Percentiles rank a stretch among this genome's conserved stretches.
Conservation (phyloP, 2,797 vertebrate species). For the Pteropus rufus region DNA sequence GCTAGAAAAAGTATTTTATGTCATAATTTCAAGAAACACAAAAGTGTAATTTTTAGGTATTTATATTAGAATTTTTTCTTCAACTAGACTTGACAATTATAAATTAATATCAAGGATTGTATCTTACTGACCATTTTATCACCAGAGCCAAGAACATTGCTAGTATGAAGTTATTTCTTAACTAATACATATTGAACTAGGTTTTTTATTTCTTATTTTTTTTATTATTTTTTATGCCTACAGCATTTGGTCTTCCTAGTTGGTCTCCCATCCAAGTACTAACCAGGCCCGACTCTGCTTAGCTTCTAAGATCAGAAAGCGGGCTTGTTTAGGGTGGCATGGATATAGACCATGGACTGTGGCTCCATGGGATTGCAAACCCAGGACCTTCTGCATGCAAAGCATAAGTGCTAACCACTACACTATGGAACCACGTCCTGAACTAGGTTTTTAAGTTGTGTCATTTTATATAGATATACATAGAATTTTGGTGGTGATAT, state of each 20-base stretch:
- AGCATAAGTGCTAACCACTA: no score
- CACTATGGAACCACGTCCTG: neutral
- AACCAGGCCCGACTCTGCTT: no score
- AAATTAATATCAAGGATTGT: neutral
- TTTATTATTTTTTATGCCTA: no score
- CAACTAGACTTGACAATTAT: neutral
- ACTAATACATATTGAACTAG: neutral
- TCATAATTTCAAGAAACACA: neutral
- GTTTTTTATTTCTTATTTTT: neutral
- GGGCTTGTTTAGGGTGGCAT: no score
- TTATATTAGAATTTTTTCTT: neutral
- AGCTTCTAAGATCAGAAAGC: no score
- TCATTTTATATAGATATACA: neutral
- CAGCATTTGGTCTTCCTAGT: no score
- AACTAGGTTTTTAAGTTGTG: neutral
- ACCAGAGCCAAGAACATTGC: neutral
- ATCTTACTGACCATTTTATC: neutral
- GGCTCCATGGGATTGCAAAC: no score
- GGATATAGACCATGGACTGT: no score
- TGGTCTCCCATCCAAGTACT: no score
- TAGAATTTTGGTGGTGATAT: neutral
- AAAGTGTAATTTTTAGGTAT: neutral
- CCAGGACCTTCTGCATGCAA: no score
- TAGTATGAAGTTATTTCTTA: neutral
- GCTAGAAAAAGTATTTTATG: neutral